These are phyloP conservation scores for Tragopan temminckii DNA, from an alignment of 2,797 vertebrate species.

Conservation along the genomic window DNA sequence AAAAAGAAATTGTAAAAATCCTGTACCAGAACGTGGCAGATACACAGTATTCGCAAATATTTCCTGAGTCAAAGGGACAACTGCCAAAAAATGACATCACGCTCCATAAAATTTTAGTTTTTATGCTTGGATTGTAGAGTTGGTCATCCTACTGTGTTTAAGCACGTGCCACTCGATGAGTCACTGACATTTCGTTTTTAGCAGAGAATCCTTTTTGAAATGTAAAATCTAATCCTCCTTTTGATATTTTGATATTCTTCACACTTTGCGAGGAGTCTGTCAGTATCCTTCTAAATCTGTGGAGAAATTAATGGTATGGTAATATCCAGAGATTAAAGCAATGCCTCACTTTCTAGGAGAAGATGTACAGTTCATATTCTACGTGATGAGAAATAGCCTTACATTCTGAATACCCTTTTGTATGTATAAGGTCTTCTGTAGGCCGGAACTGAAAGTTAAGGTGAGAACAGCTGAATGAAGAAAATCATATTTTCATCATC, in stretches of 20 bases:
- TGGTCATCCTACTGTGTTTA: slow-evolving; percentile 23
- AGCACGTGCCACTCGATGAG: neutral
- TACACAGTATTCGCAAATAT: slow-evolving; percentile 35
- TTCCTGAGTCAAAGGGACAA: slow-evolving; percentile 52
- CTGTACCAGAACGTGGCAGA: slow-evolving; percentile 51
- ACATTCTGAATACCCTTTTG: neutral
- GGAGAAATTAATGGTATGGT: neutral
- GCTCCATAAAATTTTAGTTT: slow-evolving; percentile 40
- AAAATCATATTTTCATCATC: neutral
- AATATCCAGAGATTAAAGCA: neutral
- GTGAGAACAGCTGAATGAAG: neutral
- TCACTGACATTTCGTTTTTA: neutral
- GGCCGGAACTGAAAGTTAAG: neutral
- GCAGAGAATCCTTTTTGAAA: neutral
- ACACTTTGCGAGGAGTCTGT: neutral
- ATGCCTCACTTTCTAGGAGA: neutral
- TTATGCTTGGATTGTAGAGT: neutral
- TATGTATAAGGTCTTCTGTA: neutral
- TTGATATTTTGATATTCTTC: neutral
- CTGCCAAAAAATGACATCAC: slow-evolving; percentile 43
- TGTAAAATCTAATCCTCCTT: neutral
- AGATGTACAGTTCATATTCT: neutral
- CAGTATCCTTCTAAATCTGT: neutral
- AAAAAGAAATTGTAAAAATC: slow-evolving; percentile 39
- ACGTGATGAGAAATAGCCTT: neutral